phyloP scores from a whole-genome alignment of 1,140 invertebrate species.

The Lordiphosa collinella region DNA sequence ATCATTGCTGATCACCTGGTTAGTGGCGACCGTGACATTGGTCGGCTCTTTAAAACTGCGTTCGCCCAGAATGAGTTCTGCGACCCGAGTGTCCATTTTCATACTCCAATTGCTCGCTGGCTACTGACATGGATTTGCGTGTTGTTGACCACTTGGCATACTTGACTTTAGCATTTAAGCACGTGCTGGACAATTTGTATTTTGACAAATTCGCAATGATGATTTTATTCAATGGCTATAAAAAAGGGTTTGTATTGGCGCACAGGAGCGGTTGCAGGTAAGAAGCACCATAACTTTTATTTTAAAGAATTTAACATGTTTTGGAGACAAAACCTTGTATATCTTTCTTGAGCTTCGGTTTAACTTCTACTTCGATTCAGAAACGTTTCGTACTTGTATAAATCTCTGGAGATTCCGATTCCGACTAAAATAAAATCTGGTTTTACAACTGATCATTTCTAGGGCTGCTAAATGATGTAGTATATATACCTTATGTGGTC shows the following conservation, averaged over 20 bases:
- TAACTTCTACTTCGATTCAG: no score
- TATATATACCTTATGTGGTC: no score
- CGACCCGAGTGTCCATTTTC: slow-evolving; percentile 31
- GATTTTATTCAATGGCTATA: slow-evolving; percentile 2
- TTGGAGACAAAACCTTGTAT: no score
- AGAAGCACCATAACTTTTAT: no score
- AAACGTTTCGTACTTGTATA: no score
- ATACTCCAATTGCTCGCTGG: slow-evolving; percentile 21
- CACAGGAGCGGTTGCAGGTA: slow-evolving; percentile 29
- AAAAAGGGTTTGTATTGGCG: not conserved
- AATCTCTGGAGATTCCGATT: no score
- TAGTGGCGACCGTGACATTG: not conserved
- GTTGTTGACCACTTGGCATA: slow-evolving; percentile 12
- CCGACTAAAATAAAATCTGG: no score
- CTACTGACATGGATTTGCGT: slow-evolving; percentile 46
- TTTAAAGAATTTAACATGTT: no score
- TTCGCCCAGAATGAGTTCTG: slow-evolving; percentile 43
- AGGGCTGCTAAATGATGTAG: no score
- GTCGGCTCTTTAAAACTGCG: not conserved
- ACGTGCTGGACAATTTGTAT: not conserved
- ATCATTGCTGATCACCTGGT: slow-evolving; percentile 31
- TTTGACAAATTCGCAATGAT: slow-evolving; percentile 7
- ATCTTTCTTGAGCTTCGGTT: no score
- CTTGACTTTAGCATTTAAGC: not conserved
- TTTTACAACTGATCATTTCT: no score